Base-by-base conservation (phyloP, 2,888 invertebrate species). In the Cantharis rufa region DNA sequence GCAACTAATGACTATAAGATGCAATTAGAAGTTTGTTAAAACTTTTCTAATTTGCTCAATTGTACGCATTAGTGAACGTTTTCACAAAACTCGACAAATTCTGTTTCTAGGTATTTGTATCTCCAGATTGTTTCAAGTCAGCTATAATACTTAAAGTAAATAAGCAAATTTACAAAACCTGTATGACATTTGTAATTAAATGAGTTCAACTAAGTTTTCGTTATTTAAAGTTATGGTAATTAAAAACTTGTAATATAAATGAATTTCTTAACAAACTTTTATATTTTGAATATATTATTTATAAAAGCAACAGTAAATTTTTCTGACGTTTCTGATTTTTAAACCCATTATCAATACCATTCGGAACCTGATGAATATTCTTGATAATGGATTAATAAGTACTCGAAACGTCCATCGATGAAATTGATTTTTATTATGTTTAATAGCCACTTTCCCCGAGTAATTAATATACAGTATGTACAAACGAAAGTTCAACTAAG, bases 31-130 rank as follows among this genome's bases (percentile, higher is more conserved):
- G 64, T 66, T 66, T 66, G 64, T 66, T n/a, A 16, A 66, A 66
- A 66, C 64, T 66, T 66, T 66, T 66, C 24, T 24, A 66, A 66
- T 66, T 66, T 66, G 64, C 64, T 66, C 64, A 66, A 66, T 66
- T 66, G 64, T 66, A 66, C 64, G 64, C 64, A 66, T 66, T 66
- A 66, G 64, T 66, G 18, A 16, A 66, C 64, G 24, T 66, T 66
- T 66, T 66, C 64, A 21, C 64, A 66, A 66, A 66, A 66, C 15
- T 66, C 64, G 64, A 66, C 64, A 66, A 66, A 66, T 66, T 66
- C 21, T 66, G 64, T 66, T 21, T n/a, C 64, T 21, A 63, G 63
- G 63, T 15, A 66, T 18, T 18, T 66, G 24, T 66, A n/a, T 24
- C 21, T 66, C 24, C 18, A 66, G 64, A 66, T 66, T 66, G 64